Percentiles rank a stretch among this genome's conserved stretches.
phyloP scores from a whole-genome alignment of 2,888 invertebrate species.

The Anagyrus pseudococci region DNA sequence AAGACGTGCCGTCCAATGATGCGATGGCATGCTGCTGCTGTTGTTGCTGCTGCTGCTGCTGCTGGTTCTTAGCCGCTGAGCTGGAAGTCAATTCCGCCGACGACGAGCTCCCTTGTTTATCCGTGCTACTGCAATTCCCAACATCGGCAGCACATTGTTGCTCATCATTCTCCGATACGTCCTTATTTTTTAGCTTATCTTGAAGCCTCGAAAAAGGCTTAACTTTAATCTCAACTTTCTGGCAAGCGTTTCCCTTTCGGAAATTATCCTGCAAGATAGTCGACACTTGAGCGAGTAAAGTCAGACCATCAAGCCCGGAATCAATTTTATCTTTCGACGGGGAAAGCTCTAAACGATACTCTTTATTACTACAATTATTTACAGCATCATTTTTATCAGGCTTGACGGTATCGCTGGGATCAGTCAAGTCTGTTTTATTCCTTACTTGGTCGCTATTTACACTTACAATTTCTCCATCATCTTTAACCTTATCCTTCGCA shows the following conservation, averaged over 20 bases:
- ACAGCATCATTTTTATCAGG: background rate
- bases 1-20: conserved; percentile 12
- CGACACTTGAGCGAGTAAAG: conserved; percentile 55
- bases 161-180: conserved; percentile 25
- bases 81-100: conserved; percentile 45
- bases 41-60: conserved; percentile 32
- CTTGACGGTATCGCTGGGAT: background rate
- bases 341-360: no score
- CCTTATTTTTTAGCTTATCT: conserved; percentile 15
- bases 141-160: no score
- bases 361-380: background rate
- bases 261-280: conserved; percentile 50
- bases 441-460: conserved; percentile 10
- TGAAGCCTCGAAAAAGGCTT: conserved; percentile 44
- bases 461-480: background rate
- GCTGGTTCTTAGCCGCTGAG: conserved; percentile 34
- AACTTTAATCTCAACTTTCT: conserved; percentile 50
- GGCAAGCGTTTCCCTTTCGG: conserved; percentile 42
- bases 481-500: background rate
- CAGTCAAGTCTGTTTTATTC: background rate
- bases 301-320: conserved; percentile 54
- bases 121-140: no score
- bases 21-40: background rate
- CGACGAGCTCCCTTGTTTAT: conserved; percentile 48
- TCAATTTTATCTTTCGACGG: no score